A percentile compares a stretch with the other conserved stretches of the same genome.
These are phyloP conservation scores for Aurelia sp. DNA, from an alignment of 30 jellyfish, hydroid and myxozoan species.

Conservation along the genomic window DNA sequence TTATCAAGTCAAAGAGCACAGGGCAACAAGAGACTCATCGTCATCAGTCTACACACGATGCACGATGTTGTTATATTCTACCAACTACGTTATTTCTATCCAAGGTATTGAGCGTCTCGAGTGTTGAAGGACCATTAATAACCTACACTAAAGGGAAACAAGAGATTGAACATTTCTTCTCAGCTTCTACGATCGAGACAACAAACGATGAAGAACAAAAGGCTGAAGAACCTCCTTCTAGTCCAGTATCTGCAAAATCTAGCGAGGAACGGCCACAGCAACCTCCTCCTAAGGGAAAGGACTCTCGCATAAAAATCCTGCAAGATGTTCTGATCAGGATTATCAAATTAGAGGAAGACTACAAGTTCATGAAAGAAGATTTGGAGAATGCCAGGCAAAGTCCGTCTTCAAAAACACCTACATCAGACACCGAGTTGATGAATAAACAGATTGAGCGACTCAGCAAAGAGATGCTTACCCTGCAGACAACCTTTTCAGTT, in stretches of 20 bases:
- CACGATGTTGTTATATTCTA: no score
- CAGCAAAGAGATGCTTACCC: constrained; percentile 8
- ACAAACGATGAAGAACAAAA: constrained; percentile 46
- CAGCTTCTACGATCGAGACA: constrained; percentile 46
- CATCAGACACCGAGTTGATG: constrained; percentile 7
- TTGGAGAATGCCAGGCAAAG: constrained; percentile 1
- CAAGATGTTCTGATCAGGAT: constrained; percentile 38
- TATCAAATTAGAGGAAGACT: constrained; percentile 29
- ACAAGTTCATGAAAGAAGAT: constrained; percentile 26
- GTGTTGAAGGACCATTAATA: no score
- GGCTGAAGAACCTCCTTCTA: constrained; percentile 3
- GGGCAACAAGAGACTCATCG: no score
- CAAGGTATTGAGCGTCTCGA: constrained; percentile 40
- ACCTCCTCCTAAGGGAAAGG: constrained; percentile 12
- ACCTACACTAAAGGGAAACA: constrained; percentile 34
- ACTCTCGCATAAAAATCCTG: constrained; percentile 42
- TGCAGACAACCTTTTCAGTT: constrained; percentile 11
- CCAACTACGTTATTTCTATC: neutral
- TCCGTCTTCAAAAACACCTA: constrained; percentile 15
- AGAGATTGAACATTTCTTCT: constrained; percentile 42
- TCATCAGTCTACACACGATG: no score
- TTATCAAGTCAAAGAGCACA: no score
- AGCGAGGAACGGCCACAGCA: constrained; percentile 25
- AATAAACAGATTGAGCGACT: constrained; percentile 17
- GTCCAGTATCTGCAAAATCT: neutral